Evolutionary conservation across 2,797 vertebrate species (phyloP).

Genomic region (Pangasius mekongensis): DNA sequence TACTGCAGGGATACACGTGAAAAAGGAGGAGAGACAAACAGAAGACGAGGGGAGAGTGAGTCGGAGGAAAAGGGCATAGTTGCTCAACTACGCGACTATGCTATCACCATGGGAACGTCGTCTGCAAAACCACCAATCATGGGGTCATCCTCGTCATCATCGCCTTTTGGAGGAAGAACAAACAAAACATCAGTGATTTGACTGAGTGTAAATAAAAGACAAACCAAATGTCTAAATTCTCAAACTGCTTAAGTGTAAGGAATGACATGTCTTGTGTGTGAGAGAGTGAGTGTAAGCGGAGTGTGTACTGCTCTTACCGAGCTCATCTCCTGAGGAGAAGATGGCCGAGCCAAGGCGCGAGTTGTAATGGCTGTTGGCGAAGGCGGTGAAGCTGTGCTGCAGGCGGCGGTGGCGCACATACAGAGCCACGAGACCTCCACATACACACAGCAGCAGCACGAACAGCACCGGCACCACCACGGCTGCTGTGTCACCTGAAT

Average conservation of each 20-base stretch:
- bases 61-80: slow-evolving; percentile 15
- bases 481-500: slow-evolving; percentile 82
- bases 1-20: slow-evolving; percentile 24
- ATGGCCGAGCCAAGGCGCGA: slow-evolving; percentile 94
- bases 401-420: slow-evolving; percentile 91
- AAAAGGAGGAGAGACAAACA: slow-evolving; percentile 37
- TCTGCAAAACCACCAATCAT: slow-evolving; percentile 99
- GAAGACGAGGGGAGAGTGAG: slow-evolving; percentile 6
- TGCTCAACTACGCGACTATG: slow-evolving; percentile 73
- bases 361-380: slow-evolving; percentile 98
- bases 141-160: slow-evolving; percentile 94
- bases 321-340: slow-evolving; percentile 95
- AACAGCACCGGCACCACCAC: slow-evolving; percentile 94
- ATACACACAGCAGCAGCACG: slow-evolving; percentile 87
- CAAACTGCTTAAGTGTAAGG: not conserved
- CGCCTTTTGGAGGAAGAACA: slow-evolving; percentile 76
- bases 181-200: not conserved
- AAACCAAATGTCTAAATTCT: not conserved
- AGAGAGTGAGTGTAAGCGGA: not conserved
- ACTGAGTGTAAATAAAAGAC: not conserved
- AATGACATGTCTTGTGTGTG: not conserved
- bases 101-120: slow-evolving; percentile 98
- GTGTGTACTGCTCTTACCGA: slow-evolving; percentile 76
- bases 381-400: slow-evolving; percentile 93
- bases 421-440: slow-evolving; percentile 82